A percentile compares a stretch with the other conserved stretches of the same genome.
Conservation (phyloP, 35 echinoderm and acorn worm genomes). For the Hemicentrotus pulcherrimus region DNA sequence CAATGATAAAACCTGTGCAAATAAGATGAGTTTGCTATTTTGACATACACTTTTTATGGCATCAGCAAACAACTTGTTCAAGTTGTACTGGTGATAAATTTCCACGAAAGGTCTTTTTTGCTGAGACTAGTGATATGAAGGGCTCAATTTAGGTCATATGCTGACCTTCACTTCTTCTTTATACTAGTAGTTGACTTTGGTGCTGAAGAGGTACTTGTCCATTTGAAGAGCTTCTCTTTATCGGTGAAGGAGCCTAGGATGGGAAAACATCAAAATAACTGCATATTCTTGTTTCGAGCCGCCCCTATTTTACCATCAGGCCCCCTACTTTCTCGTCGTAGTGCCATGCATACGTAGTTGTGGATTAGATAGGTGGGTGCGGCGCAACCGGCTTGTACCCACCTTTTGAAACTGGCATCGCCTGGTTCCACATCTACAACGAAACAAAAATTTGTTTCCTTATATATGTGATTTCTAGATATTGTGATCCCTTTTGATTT, state of each 20-base stretch:
- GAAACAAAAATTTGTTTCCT: too few relatives aligned
- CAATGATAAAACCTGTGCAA: background rate
- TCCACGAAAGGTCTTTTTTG: background rate
- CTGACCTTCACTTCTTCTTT: background rate
- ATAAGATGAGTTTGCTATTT: background rate
- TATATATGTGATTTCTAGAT: too few relatives aligned
- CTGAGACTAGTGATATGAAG: background rate
- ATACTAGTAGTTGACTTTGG: conserved; percentile 2
- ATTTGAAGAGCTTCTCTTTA: background rate
- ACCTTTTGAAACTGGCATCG: too few relatives aligned
- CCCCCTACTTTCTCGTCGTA: background rate
- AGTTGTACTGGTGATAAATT: background rate
- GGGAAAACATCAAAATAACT: background rate
- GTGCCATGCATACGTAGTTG: background rate
- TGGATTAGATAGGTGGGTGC: too few relatives aligned
- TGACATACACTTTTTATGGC: background rate
- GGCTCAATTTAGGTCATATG: background rate
- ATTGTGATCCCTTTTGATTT: too few relatives aligned
- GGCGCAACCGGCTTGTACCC: too few relatives aligned
- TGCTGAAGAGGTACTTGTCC: conserved; percentile 4
- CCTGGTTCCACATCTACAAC: too few relatives aligned
- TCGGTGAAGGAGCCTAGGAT: background rate
- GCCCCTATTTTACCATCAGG: background rate
- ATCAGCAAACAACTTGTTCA: background rate
- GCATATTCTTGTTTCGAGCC: background rate